Conservation (phyloP, 2,113 vertebrate species). For the Sturnira hondurensis region DNA sequence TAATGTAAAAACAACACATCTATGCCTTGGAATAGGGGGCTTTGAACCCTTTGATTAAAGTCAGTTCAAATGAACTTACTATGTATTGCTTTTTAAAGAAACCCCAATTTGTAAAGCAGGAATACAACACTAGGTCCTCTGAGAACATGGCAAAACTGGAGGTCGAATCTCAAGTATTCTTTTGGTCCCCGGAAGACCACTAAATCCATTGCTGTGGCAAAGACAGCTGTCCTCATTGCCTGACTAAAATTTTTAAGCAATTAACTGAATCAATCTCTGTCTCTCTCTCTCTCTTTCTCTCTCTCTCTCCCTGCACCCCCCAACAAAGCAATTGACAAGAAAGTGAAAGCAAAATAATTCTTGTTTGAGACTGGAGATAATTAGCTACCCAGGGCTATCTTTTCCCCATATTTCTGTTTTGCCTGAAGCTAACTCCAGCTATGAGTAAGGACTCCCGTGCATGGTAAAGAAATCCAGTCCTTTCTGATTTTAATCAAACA, state of each 20-base stretch:
- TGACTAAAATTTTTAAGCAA: background rate
- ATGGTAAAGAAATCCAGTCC: background rate
- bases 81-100: conserved; percentile 23
- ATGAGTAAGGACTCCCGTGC: background rate
- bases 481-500: conserved; percentile 34
- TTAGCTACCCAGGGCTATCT: background rate
- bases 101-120: background rate
- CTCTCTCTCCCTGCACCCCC: background rate
- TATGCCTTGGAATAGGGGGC: conserved; percentile 30
- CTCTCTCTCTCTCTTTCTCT: background rate
- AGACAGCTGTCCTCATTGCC: background rate
- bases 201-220: background rate
- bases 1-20: conserved; percentile 64
- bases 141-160: background rate
- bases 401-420: background rate
- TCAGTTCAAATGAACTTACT: conserved; percentile 63
- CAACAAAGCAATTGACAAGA: background rate
- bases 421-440: conserved; percentile 31
- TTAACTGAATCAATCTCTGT: background rate
- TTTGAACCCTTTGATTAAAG: conserved; percentile 70
- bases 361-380: conserved; percentile 24
- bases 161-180: background rate
- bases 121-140: background rate
- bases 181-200: background rate
- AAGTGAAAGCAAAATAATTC: background rate